Conservation (phyloP, 2,113 vertebrate genomes). For the Rostratula benghalensis region DNA sequence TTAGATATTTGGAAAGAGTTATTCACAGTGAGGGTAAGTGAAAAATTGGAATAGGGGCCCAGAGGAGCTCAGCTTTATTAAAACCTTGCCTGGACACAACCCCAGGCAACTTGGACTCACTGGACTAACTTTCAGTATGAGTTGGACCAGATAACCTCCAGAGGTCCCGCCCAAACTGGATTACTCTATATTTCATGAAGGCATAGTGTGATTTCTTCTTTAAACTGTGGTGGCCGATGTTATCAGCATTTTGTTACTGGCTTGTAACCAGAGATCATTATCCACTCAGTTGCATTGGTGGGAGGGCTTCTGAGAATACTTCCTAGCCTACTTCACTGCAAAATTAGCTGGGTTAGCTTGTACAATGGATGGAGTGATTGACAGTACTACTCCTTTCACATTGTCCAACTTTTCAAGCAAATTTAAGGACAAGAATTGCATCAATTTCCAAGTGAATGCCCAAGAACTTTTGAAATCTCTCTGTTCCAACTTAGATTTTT, state of each 20-base stretch:
- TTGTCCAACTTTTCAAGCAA: neutral
- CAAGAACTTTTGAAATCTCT: neutral
- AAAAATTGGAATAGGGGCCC: neutral
- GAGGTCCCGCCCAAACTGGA: neutral
- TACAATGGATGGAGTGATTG: fast-evolving
- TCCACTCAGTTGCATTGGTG: neutral
- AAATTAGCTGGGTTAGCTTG: neutral
- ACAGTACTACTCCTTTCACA: neutral
- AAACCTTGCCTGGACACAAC: neutral
- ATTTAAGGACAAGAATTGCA: neutral
- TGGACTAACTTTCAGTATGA: neutral
- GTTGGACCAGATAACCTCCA: neutral
- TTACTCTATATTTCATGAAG: neutral
- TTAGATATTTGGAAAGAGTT: neutral
- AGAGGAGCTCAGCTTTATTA: neutral
- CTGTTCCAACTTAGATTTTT: neutral
- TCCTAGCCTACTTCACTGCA: neutral
- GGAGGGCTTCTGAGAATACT: neutral
- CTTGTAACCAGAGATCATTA: neutral
- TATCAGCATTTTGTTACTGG: neutral
- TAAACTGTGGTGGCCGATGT: neutral
- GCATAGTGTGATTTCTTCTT: neutral
- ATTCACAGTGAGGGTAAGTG: neutral
- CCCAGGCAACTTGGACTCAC: neutral
- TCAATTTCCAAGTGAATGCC: neutral